Percentiles rank a stretch among this genome's conserved stretches.
Evolutionary conservation across 2,113 vertebrate genomes (phyloP).

Genomic region (Sciurus niger): DNA sequence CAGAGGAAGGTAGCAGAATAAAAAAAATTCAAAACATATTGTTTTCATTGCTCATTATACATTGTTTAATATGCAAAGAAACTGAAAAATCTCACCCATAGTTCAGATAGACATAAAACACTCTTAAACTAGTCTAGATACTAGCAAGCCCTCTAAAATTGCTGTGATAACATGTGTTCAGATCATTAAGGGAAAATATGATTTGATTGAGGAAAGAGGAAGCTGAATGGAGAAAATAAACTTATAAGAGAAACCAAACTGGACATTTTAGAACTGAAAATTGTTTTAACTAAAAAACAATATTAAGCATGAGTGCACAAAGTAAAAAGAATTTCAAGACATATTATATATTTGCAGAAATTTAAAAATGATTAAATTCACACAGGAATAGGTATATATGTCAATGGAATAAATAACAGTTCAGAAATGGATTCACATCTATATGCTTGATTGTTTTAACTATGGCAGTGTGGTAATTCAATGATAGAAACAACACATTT

Average conservation of each 20-base stretch:
- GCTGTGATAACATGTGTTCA: neutral
- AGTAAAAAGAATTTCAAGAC: neutral
- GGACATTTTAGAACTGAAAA: neutral
- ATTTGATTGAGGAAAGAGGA: conserved; percentile 2
- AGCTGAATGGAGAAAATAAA: neutral
- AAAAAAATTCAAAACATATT: neutral
- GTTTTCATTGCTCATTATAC: neutral
- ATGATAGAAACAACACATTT: neutral
- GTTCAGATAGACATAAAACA: neutral
- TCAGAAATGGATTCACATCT: neutral
- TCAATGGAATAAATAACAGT: neutral
- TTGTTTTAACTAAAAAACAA: neutral
- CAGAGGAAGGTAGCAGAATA: neutral
- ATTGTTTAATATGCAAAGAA: neutral
- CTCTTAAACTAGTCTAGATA: neutral
- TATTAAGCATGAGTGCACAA: neutral
- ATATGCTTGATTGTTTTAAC: neutral
- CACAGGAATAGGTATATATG: neutral
- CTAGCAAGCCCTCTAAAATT: neutral
- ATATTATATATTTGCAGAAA: neutral
- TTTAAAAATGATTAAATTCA: neutral
- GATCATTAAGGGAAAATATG: neutral
- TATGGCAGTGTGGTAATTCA: neutral
- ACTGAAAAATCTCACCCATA: neutral
- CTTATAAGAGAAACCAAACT: neutral